Percentiles rank a stretch among this genome's conserved stretches.
Conservation (phyloP, 2,888 invertebrate species). For the Torymus texanus region DNA sequence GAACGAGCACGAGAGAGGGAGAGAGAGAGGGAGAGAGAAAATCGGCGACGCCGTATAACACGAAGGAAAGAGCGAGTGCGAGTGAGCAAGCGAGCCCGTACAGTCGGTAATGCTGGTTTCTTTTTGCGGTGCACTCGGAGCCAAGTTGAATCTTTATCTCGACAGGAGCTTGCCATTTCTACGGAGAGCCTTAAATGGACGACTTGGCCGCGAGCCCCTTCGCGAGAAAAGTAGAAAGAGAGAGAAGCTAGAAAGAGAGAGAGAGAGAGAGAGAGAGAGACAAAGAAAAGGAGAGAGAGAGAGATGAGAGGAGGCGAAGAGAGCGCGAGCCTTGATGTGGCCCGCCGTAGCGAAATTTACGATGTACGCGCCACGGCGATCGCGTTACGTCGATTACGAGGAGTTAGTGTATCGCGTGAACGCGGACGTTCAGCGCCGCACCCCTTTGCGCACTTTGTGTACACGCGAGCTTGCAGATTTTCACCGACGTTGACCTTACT, state of each 20-base stretch:
- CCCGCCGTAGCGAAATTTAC: slow-evolving; percentile 64
- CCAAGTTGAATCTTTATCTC: slow-evolving; percentile 67
- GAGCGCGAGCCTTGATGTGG: slow-evolving; percentile 54
- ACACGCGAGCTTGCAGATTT: no score
- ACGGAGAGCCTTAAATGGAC: slow-evolving; percentile 68
- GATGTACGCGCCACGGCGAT: slow-evolving; percentile 62
- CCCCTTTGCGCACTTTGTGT: neutral
- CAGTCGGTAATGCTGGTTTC: slow-evolving; percentile 61
- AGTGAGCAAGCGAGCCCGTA: neutral
- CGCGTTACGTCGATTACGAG: slow-evolving; percentile 71
- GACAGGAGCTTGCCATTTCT: slow-evolving; percentile 64
- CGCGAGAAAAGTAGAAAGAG: neutral
- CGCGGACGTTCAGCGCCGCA: neutral
- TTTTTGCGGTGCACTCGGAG: slow-evolving; percentile 64
- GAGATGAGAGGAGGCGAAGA: neutral
- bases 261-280: slow-evolving; percentile 9
- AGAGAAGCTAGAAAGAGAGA: neutral
- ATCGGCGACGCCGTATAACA: neutral
- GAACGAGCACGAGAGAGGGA: no score
- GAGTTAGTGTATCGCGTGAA: slow-evolving; percentile 53
- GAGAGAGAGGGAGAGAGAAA: no score
- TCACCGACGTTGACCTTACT: no score
- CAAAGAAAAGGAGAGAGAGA: neutral
- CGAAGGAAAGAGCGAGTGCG: no score
- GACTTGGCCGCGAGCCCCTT: slow-evolving; percentile 69